These are phyloP conservation scores for Sorex maritimensis DNA, from an alignment of 2,797 vertebrate genomes.

Conservation along the genomic window DNA sequence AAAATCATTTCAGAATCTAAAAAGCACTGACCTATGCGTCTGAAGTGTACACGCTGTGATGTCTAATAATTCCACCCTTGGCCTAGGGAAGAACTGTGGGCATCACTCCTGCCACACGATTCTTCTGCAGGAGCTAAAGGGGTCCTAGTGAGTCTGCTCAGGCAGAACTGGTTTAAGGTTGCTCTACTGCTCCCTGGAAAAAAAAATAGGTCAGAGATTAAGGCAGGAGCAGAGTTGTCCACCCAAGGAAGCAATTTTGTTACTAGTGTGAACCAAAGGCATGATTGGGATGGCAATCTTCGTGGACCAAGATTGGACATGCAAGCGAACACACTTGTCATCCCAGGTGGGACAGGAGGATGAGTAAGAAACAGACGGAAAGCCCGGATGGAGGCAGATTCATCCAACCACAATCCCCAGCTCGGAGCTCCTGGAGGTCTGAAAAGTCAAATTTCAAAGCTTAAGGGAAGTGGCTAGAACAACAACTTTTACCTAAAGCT, in stretches of 20 bases:
- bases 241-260: not conserved
- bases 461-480: not conserved
- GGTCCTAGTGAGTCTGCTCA: not conserved
- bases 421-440: not conserved
- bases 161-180: not conserved
- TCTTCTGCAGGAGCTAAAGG: not conserved
- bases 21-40: not conserved
- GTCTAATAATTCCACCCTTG: not conserved
- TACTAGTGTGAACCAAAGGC: not conserved
- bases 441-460: not conserved
- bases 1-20: not conserved
- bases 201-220: not conserved
- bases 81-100: not conserved
- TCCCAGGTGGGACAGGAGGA: not conserved
- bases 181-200: not conserved
- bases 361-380: not conserved
- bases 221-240: not conserved
- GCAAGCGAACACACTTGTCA: not conserved
- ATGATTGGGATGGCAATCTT: not conserved
- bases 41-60: not conserved
- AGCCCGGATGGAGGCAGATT: not conserved
- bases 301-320: not conserved
- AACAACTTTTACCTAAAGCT: not conserved
- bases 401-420: not conserved
- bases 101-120: not conserved